Base-by-base conservation (phyloP, 2,888 invertebrate genomes). In the Lysandra bellargus region DNA sequence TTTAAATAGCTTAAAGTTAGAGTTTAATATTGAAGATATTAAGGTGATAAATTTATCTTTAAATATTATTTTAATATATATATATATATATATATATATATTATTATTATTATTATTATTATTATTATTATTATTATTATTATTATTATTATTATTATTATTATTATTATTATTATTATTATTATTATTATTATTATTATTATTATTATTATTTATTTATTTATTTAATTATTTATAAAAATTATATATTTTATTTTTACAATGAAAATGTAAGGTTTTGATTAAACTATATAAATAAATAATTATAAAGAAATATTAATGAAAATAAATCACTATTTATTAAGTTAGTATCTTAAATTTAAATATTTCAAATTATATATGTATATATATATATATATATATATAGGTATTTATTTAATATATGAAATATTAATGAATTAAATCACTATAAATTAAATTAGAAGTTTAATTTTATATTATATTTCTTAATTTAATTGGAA, bases 251-350 rank as follows among this genome's bases (percentile, higher is more conserved):
- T 94, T 95, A 93, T 92, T 95, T 95, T 95, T 95, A 95, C 93
- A 95, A 85, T 96, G 95, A 96, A 96, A 96, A 95, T 95, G 93
- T 95, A 96, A 95, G 86, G 95, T 96, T 95, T 96, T 95, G 81
- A 60, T 90, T 96, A 95, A 96, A 96, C 95, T 96, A 96, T 94
- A 95, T 95, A 95, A 95, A 95, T 92, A 79, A 79, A 78, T 2
- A 64, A 1, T 40, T 33, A 33, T 33, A 33, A 33, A 95, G 94
- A 95, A 95, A 91, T 91, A 91, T 90, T 91, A 91, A 91, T 91
- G 90, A 88, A 88, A 87, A 85, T 91, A 84, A 90, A 88, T 87
- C 90, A 95, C 95, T 95, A 95, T 89, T 89, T 88, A 90, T 92
- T 93, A 95, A 96, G 95, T 96, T 96, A 96, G 96, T 95, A 95